Conservation (phyloP, 2,113 vertebrate genomes). For the Dasypus novemcinctus region DNA sequence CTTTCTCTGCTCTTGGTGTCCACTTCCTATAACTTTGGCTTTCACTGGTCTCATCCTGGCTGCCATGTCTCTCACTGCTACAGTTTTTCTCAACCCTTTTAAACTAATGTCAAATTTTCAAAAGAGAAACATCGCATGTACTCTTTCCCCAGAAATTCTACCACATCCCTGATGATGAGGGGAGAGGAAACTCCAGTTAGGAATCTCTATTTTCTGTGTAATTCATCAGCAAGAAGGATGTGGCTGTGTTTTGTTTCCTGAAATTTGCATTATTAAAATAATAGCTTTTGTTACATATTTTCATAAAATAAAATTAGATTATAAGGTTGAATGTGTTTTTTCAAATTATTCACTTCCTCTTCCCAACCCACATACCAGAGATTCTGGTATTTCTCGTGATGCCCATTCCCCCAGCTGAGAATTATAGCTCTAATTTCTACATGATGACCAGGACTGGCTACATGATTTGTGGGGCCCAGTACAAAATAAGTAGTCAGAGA, state of each 20-base stretch:
- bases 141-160: background rate
- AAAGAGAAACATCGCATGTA: conserved; percentile 27
- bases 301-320: conserved; percentile 9
- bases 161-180: background rate
- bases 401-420: background rate
- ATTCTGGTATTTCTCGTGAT: background rate
- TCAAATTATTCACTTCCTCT: background rate
- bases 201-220: conserved; percentile 45
- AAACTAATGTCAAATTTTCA: background rate
- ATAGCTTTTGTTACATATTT: conserved; percentile 15
- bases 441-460: background rate
- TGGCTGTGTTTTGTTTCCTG: conserved; percentile 25
- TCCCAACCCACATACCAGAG: background rate
- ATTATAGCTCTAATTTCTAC: background rate
- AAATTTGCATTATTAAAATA: background rate
- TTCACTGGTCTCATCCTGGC: background rate
- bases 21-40: background rate
- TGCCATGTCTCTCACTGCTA: background rate
- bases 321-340: background rate
- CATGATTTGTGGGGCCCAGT: background rate
- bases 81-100: background rate
- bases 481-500: background rate
- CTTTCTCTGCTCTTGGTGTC: background rate
- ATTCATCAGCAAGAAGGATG: background rate
- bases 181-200: background rate